Conservation (phyloP, 1,140 invertebrate genomes). For the Andricus grossulariae region DNA sequence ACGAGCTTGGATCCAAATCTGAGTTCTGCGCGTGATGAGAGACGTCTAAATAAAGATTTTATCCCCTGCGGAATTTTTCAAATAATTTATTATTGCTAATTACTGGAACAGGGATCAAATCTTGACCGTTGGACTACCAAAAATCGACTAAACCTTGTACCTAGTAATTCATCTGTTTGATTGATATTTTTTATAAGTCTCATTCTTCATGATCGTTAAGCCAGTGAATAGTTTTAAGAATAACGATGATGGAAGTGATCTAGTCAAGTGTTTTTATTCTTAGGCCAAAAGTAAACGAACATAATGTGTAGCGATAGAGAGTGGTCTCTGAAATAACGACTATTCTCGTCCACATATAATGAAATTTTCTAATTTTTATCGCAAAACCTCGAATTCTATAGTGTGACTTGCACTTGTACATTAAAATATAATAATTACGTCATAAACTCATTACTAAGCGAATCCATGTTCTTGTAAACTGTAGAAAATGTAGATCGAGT, state of each 20-base stretch:
- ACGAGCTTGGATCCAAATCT: constrained; percentile 91
- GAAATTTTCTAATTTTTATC: constrained; percentile 26
- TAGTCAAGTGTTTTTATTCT: constrained; percentile 69
- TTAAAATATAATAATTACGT: background rate
- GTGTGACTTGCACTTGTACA: background rate
- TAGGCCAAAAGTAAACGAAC: constrained; percentile 10
- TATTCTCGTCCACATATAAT: background rate
- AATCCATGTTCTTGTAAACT: background rate
- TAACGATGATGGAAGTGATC: constrained; percentile 68
- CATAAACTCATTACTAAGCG: background rate
- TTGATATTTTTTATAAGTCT: constrained; percentile 74
- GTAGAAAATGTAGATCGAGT: background rate
- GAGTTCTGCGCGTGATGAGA: constrained; percentile 86
- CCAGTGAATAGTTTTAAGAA: constrained; percentile 60
- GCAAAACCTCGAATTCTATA: constrained; percentile 20
- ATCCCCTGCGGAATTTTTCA: constrained; percentile 55
- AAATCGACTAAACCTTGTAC: constrained; percentile 56
- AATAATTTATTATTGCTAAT: constrained; percentile 65
- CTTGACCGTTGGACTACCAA: constrained; percentile 60
- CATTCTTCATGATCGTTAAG: constrained; percentile 62
- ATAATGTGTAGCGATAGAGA: background rate
- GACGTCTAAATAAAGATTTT: constrained; percentile 8
- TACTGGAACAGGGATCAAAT: constrained; percentile 75
- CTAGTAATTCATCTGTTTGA: constrained; percentile 63
- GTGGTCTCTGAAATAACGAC: background rate